phyloP scores from a whole-genome alignment of 1,140 invertebrate genomes.

The Drosophila ficusphila region DNA sequence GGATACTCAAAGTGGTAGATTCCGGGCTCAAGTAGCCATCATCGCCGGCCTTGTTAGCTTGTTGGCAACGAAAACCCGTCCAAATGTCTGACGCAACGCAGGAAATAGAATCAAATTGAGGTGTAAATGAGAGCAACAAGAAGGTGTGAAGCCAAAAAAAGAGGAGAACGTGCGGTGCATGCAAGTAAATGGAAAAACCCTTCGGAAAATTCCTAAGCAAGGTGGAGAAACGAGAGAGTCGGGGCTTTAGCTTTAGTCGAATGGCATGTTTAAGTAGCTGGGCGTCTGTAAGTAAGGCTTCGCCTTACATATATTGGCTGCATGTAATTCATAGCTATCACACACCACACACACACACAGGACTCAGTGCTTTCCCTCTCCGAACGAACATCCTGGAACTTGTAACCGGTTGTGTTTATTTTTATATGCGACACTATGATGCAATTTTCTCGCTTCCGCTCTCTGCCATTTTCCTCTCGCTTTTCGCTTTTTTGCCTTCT shows the following conservation, averaged over 20 bases:
- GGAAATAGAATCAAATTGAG: constrained; percentile 81
- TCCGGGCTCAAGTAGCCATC: constrained; percentile 57
- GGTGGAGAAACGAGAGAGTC: constrained; percentile 15
- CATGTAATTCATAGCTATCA: constrained; percentile 79
- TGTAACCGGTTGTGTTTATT: constrained; percentile 74
- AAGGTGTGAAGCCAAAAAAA: constrained; percentile 28
- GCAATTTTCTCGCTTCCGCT: constrained; percentile 77
- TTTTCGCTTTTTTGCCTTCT: constrained; percentile 21
- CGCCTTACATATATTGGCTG: constrained; percentile 56
- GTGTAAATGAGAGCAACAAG: constrained; percentile 78
- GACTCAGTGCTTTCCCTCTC: constrained; percentile 6
- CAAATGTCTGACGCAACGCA: constrained; percentile 34
- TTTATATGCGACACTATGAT: constrained; percentile 80
- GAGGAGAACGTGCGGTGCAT: constrained; percentile 62
- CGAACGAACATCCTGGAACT: constrained; percentile 43
- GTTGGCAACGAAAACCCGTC: constrained; percentile 12
- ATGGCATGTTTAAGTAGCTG: constrained; percentile 76
- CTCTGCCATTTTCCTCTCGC: constrained; percentile 35
- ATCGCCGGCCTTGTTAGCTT: constrained; percentile 24
- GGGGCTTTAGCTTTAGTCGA: constrained; percentile 55
- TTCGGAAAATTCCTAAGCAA: constrained; percentile 26
- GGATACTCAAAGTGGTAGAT: constrained; percentile 43
- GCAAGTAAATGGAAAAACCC: constrained; percentile 49
- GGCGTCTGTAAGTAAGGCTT: constrained; percentile 50
- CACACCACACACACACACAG: constrained; percentile 43